Base-by-base conservation (phyloP, 2,888 invertebrate species). In the Sinhomidia bicolor region DNA sequence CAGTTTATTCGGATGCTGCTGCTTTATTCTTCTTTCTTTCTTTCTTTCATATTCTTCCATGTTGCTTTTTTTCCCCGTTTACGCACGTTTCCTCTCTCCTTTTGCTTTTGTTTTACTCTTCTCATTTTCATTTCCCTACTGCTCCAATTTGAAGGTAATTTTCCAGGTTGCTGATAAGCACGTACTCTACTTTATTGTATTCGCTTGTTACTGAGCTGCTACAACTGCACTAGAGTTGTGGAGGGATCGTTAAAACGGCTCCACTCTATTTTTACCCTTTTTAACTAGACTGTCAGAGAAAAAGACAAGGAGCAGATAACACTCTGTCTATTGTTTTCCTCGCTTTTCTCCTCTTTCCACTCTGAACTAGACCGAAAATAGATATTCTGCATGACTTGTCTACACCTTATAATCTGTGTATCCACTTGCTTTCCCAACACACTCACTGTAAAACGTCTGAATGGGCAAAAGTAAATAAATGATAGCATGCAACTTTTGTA, bases 401-500 rank as follows among this genome's bases (percentile, higher is more conserved):
- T 41, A 41, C 10, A 10, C n/a, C n/a, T n/a, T n/a, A n/a, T n/a
- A n/a, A n/a, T n/a, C n/a, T n/a, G n/a, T n/a, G n/a, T n/a, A n/a
- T n/a, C n/a, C n/a, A n/a, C n/a, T n/a, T n/a, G n/a, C n/a, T n/a
- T n/a, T n/a, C n/a, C n/a, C n/a, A n/a, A n/a, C 12, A 47, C 12
- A 47, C 1, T 12, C 2, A 12, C 7, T 1, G 47, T 47, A 12
- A 51, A 26, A 26, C 41, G 68, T 41, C 36, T 41, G 68, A 14
- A 32, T 17, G 36, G 47, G 14, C 0, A n/a, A 51, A 51, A 32
- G 78, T 78, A 78, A 54, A 78, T 78, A 78, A 54, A 51, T 51
- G 54, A 54, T 78, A 36, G 57, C 54, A 71, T 71, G 36, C 74
- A 83, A 71, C 74, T 84, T 84, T 84, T 14, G 60, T 62, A 84